phyloP scores from a whole-genome alignment of 92 coral and sea anemone species.

The Parazoanthus swiftii region DNA sequence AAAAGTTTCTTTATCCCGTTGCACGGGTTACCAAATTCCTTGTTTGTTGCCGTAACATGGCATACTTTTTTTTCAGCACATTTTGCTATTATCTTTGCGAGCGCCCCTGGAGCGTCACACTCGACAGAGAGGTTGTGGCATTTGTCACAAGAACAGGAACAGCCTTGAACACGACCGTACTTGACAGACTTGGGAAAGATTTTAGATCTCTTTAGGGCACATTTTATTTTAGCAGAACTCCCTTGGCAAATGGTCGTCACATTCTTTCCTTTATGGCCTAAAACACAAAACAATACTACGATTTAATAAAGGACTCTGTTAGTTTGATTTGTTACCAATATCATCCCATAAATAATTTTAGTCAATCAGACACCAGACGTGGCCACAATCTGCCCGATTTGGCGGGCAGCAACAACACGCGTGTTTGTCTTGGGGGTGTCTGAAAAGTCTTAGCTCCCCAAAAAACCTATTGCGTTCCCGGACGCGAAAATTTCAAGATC shows the following conservation, averaged over 20 bases:
- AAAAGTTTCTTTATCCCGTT: neutral
- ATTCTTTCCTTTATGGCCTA: neutral
- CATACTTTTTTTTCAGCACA: neutral
- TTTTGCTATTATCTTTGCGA: neutral
- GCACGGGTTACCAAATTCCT: constrained; percentile 15
- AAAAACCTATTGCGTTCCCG: too few relatives aligned
- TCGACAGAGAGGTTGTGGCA: neutral
- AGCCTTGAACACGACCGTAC: neutral
- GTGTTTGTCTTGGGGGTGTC: too few relatives aligned
- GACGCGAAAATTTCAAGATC: too few relatives aligned
- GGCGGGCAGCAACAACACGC: too few relatives aligned
- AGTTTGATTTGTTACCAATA: neutral
- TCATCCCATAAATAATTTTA: neutral
- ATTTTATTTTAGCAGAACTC: neutral
- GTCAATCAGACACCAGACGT: neutral
- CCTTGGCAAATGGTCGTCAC: neutral
- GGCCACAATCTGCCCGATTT: too few relatives aligned
- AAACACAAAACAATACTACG: neutral
- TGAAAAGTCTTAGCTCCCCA: too few relatives aligned
- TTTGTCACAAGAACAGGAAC: neutral
- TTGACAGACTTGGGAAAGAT: neutral
- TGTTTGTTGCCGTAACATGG: constrained; percentile 20
- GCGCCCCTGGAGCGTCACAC: neutral
- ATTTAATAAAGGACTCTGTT: neutral
- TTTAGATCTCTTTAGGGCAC: neutral